A percentile compares a stretch with the other conserved stretches of the same genome.
Conservation (phyloP, 2,113 vertebrate species). For the Alligator mississippiensis region DNA sequence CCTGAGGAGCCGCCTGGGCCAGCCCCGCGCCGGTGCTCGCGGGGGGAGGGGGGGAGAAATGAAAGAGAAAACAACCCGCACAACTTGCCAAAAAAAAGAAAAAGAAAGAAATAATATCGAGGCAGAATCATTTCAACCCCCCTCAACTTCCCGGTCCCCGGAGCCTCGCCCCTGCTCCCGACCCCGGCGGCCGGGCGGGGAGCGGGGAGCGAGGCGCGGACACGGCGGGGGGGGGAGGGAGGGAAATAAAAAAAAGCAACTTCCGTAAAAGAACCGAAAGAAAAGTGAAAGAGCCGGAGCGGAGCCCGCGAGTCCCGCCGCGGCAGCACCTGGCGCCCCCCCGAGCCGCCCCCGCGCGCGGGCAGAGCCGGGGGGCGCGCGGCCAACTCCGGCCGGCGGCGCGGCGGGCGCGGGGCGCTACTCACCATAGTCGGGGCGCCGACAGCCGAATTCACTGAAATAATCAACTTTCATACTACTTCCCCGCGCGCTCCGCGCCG, state of each 20-base stretch:
- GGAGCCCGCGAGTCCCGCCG: conserved; percentile 10
- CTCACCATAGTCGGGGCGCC: conserved; percentile 99
- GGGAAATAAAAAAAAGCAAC: conserved; percentile 53
- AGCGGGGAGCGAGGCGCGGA: not conserved
- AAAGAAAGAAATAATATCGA: not conserved
- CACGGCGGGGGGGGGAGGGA: not conserved
- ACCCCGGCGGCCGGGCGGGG: not conserved
- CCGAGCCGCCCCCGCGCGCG: not conserved
- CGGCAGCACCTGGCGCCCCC: conserved; percentile 25
- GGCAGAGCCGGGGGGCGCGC: not conserved
- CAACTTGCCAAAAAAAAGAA: conserved; percentile 37
- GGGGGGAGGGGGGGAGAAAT: conserved; percentile 52
- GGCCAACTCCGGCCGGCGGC: not conserved
- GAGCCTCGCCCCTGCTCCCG: not conserved
- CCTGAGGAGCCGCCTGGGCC: conserved; percentile 83
- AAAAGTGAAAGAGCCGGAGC: conserved; percentile 73
- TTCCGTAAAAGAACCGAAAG: conserved; percentile 80
- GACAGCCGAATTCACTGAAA: conserved; percentile 98
- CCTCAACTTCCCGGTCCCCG: conserved; percentile 64
- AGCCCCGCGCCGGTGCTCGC: conserved; percentile 66
- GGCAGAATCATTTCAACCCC: conserved; percentile 69
- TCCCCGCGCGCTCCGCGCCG: conserved; percentile 85
- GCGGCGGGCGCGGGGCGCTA: conserved; percentile 40
- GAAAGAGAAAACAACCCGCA: conserved; percentile 73
- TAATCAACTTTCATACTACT: conserved; percentile 99